Evolutionary conservation across 23 tunicate genomes (phyloP).

Genomic region (Trididemnum clinides): DNA sequence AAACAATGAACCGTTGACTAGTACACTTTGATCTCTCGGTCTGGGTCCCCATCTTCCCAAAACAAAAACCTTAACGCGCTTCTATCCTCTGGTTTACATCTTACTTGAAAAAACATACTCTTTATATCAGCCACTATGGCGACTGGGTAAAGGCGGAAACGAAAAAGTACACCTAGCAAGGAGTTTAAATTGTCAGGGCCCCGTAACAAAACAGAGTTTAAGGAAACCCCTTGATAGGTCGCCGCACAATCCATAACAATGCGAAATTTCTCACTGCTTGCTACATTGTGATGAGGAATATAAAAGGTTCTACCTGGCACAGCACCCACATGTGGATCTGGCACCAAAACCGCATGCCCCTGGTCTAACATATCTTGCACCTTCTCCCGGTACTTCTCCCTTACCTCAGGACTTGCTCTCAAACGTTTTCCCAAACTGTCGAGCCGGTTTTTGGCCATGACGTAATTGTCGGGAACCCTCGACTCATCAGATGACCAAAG

Average conservation of each 20-base stretch:
- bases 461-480: background rate
- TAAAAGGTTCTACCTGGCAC: background rate
- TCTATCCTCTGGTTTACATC: background rate
- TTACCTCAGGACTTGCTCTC: background rate
- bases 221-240: background rate
- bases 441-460: background rate
- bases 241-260: background rate
- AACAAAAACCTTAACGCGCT: background rate
- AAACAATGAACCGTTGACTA: background rate
- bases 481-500: background rate
- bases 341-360: background rate
- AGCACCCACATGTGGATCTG: background rate
- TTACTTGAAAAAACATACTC: background rate
- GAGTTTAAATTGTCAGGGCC: slow-evolving; percentile 3
- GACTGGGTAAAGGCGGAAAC: background rate
- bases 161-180: background rate
- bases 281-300: background rate
- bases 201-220: background rate
- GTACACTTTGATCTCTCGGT: background rate
- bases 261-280: background rate
- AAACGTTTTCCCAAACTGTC: background rate
- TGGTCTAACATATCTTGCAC: background rate
- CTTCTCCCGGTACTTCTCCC: background rate
- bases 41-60: slow-evolving; percentile 6
- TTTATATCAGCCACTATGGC: background rate